phyloP scores from a whole-genome alignment of 2,888 invertebrate genomes.

The Scrobipalpa atriplicella region DNA sequence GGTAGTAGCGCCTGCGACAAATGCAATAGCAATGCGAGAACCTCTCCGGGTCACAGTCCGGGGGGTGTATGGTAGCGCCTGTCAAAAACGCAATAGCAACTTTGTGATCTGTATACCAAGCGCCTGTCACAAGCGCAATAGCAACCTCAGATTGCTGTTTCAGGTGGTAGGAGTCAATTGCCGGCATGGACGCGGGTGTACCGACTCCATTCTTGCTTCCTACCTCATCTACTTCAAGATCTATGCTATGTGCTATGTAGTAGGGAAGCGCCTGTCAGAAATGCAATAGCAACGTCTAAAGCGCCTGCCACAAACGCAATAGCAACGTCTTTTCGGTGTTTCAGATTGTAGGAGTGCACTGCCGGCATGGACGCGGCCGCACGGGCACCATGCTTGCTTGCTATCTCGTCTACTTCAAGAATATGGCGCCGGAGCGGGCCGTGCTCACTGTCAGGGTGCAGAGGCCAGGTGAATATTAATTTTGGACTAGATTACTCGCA shows the following conservation, averaged over 20 bases:
- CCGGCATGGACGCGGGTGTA: too few relatives aligned
- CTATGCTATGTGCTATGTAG: too few relatives aligned
- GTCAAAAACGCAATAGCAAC: background rate
- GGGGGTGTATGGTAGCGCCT: too few relatives aligned
- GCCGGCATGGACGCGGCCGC: slow-evolving; percentile 87
- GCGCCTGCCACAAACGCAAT: background rate
- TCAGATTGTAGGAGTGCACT: slow-evolving; percentile 88
- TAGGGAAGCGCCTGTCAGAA: too few relatives aligned
- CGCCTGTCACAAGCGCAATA: background rate
- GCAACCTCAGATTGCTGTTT: background rate
- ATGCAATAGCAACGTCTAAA: background rate
- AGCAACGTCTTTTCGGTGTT: background rate
- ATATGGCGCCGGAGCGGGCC: slow-evolving; percentile 84
- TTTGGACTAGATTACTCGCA: background rate
- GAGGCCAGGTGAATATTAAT: slow-evolving; percentile 72
- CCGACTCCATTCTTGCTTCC: too few relatives aligned
- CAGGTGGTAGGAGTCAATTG: too few relatives aligned
- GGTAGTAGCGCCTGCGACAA: slow-evolving; percentile 12
- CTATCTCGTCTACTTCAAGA: slow-evolving; percentile 85
- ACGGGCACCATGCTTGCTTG: slow-evolving; percentile 89
- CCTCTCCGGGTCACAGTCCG: too few relatives aligned
- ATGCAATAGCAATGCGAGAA: too few relatives aligned
- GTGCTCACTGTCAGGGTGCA: slow-evolving; percentile 82
- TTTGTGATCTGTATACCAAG: too few relatives aligned
- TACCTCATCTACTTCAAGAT: too few relatives aligned